Evolutionary conservation across 2,888 invertebrate species (phyloP), one percentile per base, ranked within the genome.

Genomic region (Abscondita cerata): DNA sequence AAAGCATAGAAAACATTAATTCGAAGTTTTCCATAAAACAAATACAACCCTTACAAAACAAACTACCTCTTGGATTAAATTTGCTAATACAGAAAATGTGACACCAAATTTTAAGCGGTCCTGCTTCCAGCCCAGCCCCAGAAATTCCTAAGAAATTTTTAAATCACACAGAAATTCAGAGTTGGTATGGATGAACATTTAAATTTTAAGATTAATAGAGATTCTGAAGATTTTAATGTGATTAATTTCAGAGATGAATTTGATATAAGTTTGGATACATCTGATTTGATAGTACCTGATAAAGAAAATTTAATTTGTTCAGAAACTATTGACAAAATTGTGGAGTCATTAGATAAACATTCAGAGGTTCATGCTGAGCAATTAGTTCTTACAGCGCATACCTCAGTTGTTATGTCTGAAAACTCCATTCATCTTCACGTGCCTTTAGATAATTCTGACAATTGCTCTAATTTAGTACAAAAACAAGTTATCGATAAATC

Each of bases 141-240:
- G 70, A 75, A 58, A 59, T 65, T 6, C 73, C 63, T 36, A 75
- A 80, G 60, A 80, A 56, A 83, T 83, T 57, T 83, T 83, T 67
- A 83, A 83, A 71, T 77, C 74, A 72, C 1, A 67, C 72, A 18
- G 76, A 74, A 55, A 62, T 76, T 4, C 15, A 53, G 48, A 2
- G 53, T 47, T n/a, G 75, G 80, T n/a, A 80, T 78, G 1, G 81
- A 77, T 66, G 71, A 77, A 34, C 79, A 77, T 40, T 76, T 82
- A 25, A 80, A 80, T 71, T 69, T 82, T 34, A 75, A 76, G 53
- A 69, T 80, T 1, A 68, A 73, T 19, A 70, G 77, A 62, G 79
- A 78, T 1, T 77, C 76, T 65, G 67, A 78, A n/a, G 68, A 56
- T 54, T 47, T 77, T 8, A 38, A 73, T 4, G 69, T 64, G 50